These are phyloP conservation scores for Antechinus stuartii DNA, from an alignment of 2,113 vertebrate genomes.

Conservation along the genomic window DNA sequence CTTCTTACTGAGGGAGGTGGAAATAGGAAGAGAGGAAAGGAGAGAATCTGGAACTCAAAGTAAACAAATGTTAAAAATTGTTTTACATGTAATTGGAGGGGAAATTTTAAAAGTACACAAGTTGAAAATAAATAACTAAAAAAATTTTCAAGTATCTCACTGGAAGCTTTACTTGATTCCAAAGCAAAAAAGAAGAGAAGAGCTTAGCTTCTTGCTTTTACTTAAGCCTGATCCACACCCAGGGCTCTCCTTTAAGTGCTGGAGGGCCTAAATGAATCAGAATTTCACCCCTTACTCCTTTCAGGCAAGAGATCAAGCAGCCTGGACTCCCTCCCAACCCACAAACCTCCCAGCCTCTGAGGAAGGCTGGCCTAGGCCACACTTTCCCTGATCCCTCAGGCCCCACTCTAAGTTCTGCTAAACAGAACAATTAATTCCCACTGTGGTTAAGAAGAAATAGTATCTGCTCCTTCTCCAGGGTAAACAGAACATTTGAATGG, in stretches of 20 bases:
- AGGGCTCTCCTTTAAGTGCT: neutral
- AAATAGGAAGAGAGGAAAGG: too few species aligned
- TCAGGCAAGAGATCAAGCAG: neutral
- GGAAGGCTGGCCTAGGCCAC: neutral
- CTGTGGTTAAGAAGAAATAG: neutral
- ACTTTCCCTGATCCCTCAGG: neutral
- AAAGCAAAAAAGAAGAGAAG: neutral
- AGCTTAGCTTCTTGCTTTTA: neutral
- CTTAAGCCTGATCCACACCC: too few species aligned
- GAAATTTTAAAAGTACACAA: too few species aligned
- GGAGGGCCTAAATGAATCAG: neutral
- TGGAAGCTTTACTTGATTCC: neutral
- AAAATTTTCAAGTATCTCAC: neutral
- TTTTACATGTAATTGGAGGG: too few species aligned
- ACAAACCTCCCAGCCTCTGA: neutral
- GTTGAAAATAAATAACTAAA: too few species aligned
- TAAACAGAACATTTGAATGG: neutral
- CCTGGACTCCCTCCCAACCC: neutral
- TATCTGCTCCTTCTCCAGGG: neutral
- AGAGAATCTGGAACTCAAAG: too few species aligned
- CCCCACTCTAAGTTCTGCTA: neutral
- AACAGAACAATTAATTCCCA: neutral
- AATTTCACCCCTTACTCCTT: neutral
- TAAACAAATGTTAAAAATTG: too few species aligned
- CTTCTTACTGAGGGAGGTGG: too few species aligned